These are phyloP conservation scores for Timandra comae DNA, from an alignment of 2,888 invertebrate genomes.

Conservation along the genomic window DNA sequence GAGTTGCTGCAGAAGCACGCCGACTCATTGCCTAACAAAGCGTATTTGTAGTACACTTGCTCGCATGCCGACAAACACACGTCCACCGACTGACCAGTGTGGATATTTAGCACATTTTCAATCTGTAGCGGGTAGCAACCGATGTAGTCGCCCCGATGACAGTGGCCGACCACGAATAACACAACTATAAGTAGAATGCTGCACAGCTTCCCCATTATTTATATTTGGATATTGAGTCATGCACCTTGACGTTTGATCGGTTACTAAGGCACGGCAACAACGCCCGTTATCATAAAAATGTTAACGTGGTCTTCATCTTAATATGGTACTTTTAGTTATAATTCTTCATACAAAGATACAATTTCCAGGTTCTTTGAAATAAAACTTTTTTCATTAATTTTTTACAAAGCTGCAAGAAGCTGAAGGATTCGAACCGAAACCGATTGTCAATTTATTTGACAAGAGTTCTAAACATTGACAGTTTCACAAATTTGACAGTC, in stretches of 20 bases:
- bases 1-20: conserved; percentile 65
- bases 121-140: conserved; percentile 55
- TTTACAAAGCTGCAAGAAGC: too few relatives aligned
- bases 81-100: conserved; percentile 67
- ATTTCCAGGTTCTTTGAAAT: too few relatives aligned
- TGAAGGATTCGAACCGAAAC: too few relatives aligned
- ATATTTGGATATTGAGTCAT: conserved; percentile 40
- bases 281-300: too few relatives aligned
- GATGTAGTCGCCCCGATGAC: conserved; percentile 62
- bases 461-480: too few relatives aligned
- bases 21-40: conserved; percentile 60
- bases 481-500: too few relatives aligned
- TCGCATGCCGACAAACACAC: conserved; percentile 66
- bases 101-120: conserved; percentile 55
- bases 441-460: too few relatives aligned
- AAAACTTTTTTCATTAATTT: too few relatives aligned
- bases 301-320: too few relatives aligned
- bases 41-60: conserved; percentile 64
- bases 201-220: conserved; percentile 50
- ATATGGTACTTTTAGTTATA: too few relatives aligned
- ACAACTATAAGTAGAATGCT: conserved; percentile 26
- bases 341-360: too few relatives aligned
- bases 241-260: conserved; percentile 29
- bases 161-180: conserved; percentile 24
- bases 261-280: conserved; percentile 19